These are phyloP conservation scores for Drosophila serrata DNA, from an alignment of 1,140 invertebrate species.

Conservation along the genomic window DNA sequence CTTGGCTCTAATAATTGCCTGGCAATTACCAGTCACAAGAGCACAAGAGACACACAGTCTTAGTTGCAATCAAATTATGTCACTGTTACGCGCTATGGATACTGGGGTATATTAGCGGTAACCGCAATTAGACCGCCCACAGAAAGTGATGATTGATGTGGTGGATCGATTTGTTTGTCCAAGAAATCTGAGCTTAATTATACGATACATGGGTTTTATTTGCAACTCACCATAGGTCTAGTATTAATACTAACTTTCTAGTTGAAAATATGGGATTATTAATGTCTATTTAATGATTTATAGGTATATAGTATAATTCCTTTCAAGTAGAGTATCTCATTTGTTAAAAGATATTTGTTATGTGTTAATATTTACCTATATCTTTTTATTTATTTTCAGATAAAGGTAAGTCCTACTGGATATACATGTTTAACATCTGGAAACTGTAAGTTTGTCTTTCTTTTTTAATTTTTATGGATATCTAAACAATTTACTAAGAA, in stretches of 20 bases:
- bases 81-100: slow-evolving; percentile 80
- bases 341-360: no score
- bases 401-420: no score
- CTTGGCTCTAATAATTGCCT: slow-evolving; percentile 69
- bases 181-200: slow-evolving; percentile 18
- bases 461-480: no score
- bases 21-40: slow-evolving; percentile 35
- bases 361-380: no score
- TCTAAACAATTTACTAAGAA: no score
- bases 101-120: slow-evolving; percentile 62
- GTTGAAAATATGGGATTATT: no score
- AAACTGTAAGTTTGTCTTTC: no score
- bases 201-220: background rate
- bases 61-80: slow-evolving; percentile 69
- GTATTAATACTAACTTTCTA: background rate
- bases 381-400: no score
- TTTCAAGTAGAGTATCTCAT: no score
- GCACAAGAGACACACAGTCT: slow-evolving; percentile 5
- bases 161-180: slow-evolving; percentile 27
- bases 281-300: no score
- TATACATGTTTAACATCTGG: no score
- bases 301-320: no score
- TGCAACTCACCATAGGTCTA: background rate
- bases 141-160: slow-evolving; percentile 41
- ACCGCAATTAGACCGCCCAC: slow-evolving; percentile 58